Percentiles rank a stretch among this genome's conserved stretches.
These are phyloP conservation scores for Todiramphus saurophagus DNA, from an alignment of 2,113 vertebrate genomes.

Conservation along the genomic window DNA sequence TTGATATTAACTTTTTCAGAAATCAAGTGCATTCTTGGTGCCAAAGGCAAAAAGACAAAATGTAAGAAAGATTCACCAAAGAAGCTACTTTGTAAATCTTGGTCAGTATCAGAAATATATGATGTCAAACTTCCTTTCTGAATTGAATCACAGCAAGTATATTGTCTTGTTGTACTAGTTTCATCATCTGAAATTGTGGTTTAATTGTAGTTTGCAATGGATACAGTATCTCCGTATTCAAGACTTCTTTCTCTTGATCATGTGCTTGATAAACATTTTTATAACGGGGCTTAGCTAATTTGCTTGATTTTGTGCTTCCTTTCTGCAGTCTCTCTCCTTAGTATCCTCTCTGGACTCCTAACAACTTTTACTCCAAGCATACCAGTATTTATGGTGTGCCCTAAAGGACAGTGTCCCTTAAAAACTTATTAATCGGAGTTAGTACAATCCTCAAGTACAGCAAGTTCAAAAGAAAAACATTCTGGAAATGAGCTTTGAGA, in stretches of 20 bases:
- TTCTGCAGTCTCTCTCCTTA: not conserved
- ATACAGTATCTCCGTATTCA: not conserved
- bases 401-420: slow-evolving; percentile 32
- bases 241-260: not conserved
- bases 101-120: not conserved
- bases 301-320: not conserved
- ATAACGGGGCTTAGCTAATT: not conserved
- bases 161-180: not conserved
- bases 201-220: not conserved
- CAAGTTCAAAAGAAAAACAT: slow-evolving; percentile 45
- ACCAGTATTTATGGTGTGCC: slow-evolving; percentile 39
- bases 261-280: not conserved
- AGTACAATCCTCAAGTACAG: slow-evolving; percentile 8
- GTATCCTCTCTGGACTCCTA: not conserved
- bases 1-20: not conserved
- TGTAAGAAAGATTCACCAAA: not conserved
- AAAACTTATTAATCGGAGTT: slow-evolving; percentile 55
- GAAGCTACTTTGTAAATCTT: not conserved
- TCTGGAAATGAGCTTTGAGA: slow-evolving; percentile 53
- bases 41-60: not conserved
- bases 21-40: not conserved
- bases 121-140: not conserved
- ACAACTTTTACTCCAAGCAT: not conserved
- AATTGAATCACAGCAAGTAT: not conserved
- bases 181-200: not conserved